Evolutionary conservation across 2,888 invertebrate genomes (phyloP).

Genomic region (Philhelius pedissequus): DNA sequence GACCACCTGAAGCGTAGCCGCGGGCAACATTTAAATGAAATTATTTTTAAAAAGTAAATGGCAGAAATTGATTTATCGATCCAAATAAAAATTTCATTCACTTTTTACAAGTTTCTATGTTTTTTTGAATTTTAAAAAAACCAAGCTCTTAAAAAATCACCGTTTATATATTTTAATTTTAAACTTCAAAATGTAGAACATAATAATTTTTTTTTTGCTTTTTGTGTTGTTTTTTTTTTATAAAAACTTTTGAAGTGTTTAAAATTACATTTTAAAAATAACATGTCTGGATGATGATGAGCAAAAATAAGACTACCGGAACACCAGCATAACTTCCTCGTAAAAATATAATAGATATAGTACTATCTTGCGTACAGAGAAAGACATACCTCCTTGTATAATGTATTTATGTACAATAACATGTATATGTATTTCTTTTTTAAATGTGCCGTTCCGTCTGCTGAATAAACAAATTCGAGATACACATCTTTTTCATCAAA

Average conservation of each 20-base stretch:
- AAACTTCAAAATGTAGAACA: background rate
- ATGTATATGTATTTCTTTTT: slow-evolving; percentile 4
- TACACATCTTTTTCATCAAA: slow-evolving; percentile 50
- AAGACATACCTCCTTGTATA: slow-evolving; percentile 12
- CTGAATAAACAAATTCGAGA: slow-evolving; percentile 57
- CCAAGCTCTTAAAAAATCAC: too few species aligned
- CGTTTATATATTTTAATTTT: too few species aligned
- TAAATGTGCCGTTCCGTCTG: slow-evolving; percentile 61
- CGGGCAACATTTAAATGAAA: too few species aligned
- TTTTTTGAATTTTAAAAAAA: too few species aligned
- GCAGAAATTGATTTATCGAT: too few species aligned
- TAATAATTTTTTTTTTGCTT: too few species aligned
- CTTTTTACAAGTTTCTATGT: too few species aligned
- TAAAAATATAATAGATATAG: background rate
- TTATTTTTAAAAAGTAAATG: too few species aligned
- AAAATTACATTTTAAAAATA: background rate
- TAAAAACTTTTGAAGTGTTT: background rate
- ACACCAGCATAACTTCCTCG: slow-evolving; percentile 50
- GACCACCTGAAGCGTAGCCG: too few species aligned
- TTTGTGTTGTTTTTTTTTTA: too few species aligned
- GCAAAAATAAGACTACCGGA: slow-evolving; percentile 36
- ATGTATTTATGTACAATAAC: background rate
- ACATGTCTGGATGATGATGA: background rate
- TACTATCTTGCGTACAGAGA: background rate
- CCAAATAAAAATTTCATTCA: too few species aligned